Base-by-base conservation (phyloP, 30 jellyfish, hydroid and myxozoan species). In the Catostylus mosaicus region DNA sequence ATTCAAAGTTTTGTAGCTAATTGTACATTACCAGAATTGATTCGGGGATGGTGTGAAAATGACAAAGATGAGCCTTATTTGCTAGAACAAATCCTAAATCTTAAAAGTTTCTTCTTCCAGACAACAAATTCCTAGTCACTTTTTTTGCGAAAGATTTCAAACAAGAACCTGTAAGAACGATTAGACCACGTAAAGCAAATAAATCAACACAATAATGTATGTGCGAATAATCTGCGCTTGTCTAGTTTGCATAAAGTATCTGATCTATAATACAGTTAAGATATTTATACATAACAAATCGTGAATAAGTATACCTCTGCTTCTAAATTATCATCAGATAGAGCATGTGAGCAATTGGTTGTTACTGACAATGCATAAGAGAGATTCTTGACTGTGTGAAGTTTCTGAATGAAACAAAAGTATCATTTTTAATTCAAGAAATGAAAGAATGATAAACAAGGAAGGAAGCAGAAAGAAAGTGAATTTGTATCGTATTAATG, bases 301-400 rank as follows among this genome's bases (percentile, higher is more conserved):
- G 54, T 5, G 7, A 40, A 5, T 7, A 40, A 5, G 54, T 14
- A 40, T 56, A 79, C 90, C 82, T 79, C 82, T 12, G 51, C 9
- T 24, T 63, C 64, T 23, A 79, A 33, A n/a, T 50, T 62, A 63
- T 64, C 90, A 50, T 79, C 83, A 3, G 90, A 79, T 10, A 50
- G 37, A 2, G 76, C 56, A 30, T 48, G 81, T 23, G 81, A 46
- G 68, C 72, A 60, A 30, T 23, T 54, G 30, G 65, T 7, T 1
- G 50, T 37, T 73, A 11, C 23, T 0, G 80, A 50, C 29, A 20
- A 8, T 57, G 86, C 30, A 79, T 14, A 47, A 26, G 90, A 40
- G 8, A 79, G 82, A 38, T 79, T 79, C 34, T 46, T 79, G 31
- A 79, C 68, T 27, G 90, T 79, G 75, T 79, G 90, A 1, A 79